Evolutionary conservation across 2,797 vertebrate genomes (phyloP).

Genomic region (Chiropotes sagulatus): DNA sequence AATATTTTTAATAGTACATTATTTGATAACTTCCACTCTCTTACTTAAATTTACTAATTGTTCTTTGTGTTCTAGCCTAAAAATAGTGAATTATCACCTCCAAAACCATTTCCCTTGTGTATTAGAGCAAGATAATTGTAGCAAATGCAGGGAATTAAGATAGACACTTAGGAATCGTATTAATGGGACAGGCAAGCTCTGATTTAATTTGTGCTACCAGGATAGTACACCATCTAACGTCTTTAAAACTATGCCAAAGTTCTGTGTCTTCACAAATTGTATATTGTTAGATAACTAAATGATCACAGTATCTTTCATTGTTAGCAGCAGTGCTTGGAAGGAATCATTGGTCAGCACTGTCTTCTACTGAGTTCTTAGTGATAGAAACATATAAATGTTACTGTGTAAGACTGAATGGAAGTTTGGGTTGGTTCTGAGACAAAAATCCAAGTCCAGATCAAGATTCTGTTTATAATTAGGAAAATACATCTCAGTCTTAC

Average conservation of each 20-base stretch:
- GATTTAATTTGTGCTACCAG: constrained; percentile 34
- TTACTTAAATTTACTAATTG: constrained; percentile 29
- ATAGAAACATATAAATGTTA: constrained; percentile 5
- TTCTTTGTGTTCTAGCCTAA: constrained; percentile 21
- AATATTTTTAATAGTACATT: constrained; percentile 43
- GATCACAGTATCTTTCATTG: neutral
- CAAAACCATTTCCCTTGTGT: constrained; percentile 7
- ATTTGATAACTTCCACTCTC: neutral
- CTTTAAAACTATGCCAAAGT: constrained; percentile 30
- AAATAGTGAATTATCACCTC: constrained; percentile 27
- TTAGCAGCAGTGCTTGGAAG: constrained; percentile 36
- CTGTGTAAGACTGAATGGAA: constrained; percentile 10
- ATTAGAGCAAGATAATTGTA: constrained; percentile 22
- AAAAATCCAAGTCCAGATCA: constrained; percentile 12
- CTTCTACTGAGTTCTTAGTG: neutral
- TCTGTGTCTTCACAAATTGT: neutral
- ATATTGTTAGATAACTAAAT: neutral
- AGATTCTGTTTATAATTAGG: constrained; percentile 13
- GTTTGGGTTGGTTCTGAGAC: constrained; percentile 7
- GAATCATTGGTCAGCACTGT: constrained; percentile 20
- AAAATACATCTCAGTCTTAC: constrained; percentile 22
- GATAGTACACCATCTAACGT: neutral
- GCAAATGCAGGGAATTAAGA: constrained; percentile 14
- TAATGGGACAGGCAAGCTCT: constrained; percentile 8
- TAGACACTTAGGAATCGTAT: constrained; percentile 32